A percentile compares a stretch with the other conserved stretches of the same genome.
Evolutionary conservation across 2,113 vertebrate species (phyloP).

Genomic region (Clinocottus analis): DNA sequence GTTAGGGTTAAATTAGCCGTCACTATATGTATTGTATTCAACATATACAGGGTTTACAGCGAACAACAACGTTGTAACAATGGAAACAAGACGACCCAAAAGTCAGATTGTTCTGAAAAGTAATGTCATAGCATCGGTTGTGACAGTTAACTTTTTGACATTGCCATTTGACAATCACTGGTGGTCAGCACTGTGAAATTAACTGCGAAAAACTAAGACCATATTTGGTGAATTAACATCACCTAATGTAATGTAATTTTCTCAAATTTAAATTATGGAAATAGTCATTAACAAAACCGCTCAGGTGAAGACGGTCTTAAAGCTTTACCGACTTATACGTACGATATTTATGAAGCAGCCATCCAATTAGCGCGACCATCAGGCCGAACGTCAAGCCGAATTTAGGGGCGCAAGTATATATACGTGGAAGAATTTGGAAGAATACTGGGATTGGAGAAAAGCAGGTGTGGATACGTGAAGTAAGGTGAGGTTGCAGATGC

Average conservation of each 20-base stretch:
- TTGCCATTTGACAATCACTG: not conserved
- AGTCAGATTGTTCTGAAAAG: not conserved
- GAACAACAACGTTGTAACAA: not conserved
- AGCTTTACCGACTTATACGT: slow-evolving; percentile 40
- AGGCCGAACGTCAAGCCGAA: not conserved
- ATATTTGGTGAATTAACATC: slow-evolving; percentile 43
- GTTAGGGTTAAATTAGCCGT: not conserved
- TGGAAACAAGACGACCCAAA: not conserved
- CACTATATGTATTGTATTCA: no score
- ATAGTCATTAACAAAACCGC: slow-evolving; percentile 67
- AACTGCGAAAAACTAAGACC: slow-evolving; percentile 30
- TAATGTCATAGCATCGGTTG: not conserved
- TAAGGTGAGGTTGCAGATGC: not conserved
- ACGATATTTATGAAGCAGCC: slow-evolving; percentile 63
- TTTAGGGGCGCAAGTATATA: not conserved
- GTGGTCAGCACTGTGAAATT: slow-evolving; percentile 41
- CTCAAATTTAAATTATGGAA: slow-evolving; percentile 53
- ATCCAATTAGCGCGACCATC: slow-evolving; percentile 45
- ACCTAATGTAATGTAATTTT: slow-evolving; percentile 46
- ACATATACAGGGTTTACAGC: not conserved
- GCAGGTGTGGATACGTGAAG: not conserved
- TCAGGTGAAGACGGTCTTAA: slow-evolving; percentile 67
- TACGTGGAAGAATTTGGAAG: not conserved
- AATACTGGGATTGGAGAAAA: no score
- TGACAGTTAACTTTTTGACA: not conserved